These are phyloP conservation scores for Bimastos eiseni DNA, from an alignment of 2,888 invertebrate genomes.

Conservation along the genomic window DNA sequence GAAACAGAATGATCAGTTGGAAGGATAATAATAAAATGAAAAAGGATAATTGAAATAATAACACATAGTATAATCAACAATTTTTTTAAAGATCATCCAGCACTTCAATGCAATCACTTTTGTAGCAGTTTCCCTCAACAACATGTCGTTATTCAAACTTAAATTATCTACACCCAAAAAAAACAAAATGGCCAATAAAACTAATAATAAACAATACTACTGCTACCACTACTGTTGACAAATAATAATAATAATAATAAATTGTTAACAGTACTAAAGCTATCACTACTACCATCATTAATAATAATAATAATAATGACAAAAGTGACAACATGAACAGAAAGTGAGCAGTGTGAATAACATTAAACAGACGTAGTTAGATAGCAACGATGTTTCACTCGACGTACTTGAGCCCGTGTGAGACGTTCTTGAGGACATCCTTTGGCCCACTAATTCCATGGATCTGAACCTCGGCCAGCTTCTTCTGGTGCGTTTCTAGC, in stretches of 20 bases:
- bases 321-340: not conserved
- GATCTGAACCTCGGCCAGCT: conserved; percentile 80
- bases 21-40: too few relatives aligned
- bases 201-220: too few relatives aligned
- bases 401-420: conserved; percentile 46
- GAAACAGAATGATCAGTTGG: too few relatives aligned
- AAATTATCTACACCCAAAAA: too few relatives aligned
- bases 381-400: not conserved
- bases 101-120: too few relatives aligned
- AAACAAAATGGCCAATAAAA: too few relatives aligned
- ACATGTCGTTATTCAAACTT: too few relatives aligned
- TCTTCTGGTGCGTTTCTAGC: conserved; percentile 84
- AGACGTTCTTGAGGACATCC: conserved; percentile 18
- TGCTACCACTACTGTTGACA: too few relatives aligned
- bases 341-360: not conserved
- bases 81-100: too few relatives aligned
- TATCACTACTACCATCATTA: not conserved
- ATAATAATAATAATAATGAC: not conserved
- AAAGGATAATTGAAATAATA: too few relatives aligned
- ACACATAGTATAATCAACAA: too few relatives aligned
- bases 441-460: not conserved
- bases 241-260: not conserved
- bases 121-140: too few relatives aligned
- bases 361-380: not conserved
- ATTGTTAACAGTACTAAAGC: not conserved